Evolutionary conservation across 2,113 vertebrate species (phyloP), one percentile per base, ranked within the genome.

Genomic region (Polyodon spathula): DNA sequence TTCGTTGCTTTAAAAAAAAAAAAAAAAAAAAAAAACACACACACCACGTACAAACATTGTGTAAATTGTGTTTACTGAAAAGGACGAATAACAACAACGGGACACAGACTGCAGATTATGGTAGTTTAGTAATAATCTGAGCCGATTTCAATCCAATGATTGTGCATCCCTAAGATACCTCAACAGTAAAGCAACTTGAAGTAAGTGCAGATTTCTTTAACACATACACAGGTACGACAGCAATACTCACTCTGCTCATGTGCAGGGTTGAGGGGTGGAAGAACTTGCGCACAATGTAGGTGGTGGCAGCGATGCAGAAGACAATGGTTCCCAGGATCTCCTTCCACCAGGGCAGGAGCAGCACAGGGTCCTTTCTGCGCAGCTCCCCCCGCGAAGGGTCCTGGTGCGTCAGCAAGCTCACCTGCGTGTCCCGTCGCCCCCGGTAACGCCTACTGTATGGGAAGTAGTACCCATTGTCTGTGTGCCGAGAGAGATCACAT

Each of bases 261-360:
- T 74, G 78, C 42, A 42, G 17, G 54, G 87, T 80, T 4, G 89
- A 78, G 0, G 93, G 93, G 60, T 93, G 96, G 82, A 97, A 97
- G 69, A 98, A 93, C 71, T 88, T 92, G 82, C 91, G 92, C 9
- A 98, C 96, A 0, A 98, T 86, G 39, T 92, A 94, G 6, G 96
- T 97, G 40, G 96, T 98, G 58, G 94, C 84, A 6, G 84, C 73
- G 6, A 98, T 97, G 69, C 95, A 98, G 60, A 97, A 92, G n/a
- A 98, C 1, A 57, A 98, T 97, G 46, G 96, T 97, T 46, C 89
- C 86, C 37, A 91, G 77, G 48, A 98, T 98, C 74, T 98, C 96
- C n/a, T 97, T 97, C 96, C 95, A 98, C 95, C 95, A 98, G 54
- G 95, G 93, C 54, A 97, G 79, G 53, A 98, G 86, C 27, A 97